These are phyloP conservation scores for Cherax quadricarinatus DNA, from an alignment of 1,140 invertebrate species.

Conservation along the genomic window DNA sequence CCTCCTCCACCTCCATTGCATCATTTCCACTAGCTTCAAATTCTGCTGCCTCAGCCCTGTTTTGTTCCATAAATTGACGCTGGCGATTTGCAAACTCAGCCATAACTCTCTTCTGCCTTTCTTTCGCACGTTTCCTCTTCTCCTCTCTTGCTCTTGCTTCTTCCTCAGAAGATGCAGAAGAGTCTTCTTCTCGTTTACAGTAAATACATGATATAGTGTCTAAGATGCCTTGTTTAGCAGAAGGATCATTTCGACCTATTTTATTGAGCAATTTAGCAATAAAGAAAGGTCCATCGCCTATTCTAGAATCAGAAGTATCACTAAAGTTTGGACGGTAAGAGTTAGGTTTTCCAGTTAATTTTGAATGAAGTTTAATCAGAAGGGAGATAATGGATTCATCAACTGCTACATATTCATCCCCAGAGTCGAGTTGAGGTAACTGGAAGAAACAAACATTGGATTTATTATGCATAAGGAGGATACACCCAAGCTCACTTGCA, in stretches of 20 bases:
- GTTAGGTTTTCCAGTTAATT: slow-evolving; percentile 88
- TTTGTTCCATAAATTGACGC: slow-evolving; percentile 92
- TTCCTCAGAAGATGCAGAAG: slow-evolving; percentile 79
- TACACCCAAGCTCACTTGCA: too few species aligned
- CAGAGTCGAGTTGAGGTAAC: slow-evolving; percentile 51
- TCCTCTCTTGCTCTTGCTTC: slow-evolving; percentile 87
- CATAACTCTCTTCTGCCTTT: slow-evolving; percentile 94
- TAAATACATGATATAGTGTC: slow-evolving; percentile 83
- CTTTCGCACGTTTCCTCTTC: slow-evolving; percentile 88
- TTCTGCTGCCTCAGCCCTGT: slow-evolving; percentile 81
- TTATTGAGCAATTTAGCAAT: slow-evolving; percentile 83
- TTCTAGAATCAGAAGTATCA: slow-evolving; percentile 77
- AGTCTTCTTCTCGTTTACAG: slow-evolving; percentile 80
- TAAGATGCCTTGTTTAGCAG: slow-evolving; percentile 79
- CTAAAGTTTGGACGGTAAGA: slow-evolving; percentile 82
- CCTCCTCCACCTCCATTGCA: slow-evolving; percentile 61
- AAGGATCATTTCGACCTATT: slow-evolving; percentile 71
- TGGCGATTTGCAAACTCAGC: slow-evolving; percentile 94
- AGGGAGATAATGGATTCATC: slow-evolving; percentile 95
- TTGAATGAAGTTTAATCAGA: slow-evolving; percentile 94
- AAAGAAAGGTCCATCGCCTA: slow-evolving; percentile 93
- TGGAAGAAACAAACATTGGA: background rate
- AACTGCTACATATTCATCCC: slow-evolving; percentile 55
- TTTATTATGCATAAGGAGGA: too few species aligned
- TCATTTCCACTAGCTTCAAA: slow-evolving; percentile 78